Conservation (phyloP, 1,140 invertebrate genomes). For the Phenacoccus solenopsis region DNA sequence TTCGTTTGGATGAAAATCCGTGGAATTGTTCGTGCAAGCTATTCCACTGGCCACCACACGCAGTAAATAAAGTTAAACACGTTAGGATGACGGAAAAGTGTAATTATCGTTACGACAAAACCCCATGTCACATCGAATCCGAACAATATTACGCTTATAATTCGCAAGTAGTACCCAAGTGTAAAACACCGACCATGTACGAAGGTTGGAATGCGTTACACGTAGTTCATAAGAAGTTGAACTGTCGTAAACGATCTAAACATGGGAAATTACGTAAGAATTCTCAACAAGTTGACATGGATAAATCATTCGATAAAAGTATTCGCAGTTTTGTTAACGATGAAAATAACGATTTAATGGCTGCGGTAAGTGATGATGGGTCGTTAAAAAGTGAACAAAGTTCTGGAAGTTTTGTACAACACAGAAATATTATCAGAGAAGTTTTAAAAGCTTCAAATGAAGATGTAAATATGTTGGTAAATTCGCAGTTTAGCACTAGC, state of each 20-base stretch:
- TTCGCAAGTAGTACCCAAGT: conserved; percentile 46
- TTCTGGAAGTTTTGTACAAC: too few species aligned
- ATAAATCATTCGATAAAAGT: too few species aligned
- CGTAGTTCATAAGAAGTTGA: conserved; percentile 37
- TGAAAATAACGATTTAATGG: too few species aligned
- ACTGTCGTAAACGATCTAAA: conserved; percentile 19
- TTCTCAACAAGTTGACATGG: too few species aligned
- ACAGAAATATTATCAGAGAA: too few species aligned
- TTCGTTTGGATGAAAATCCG: conserved; percentile 48
- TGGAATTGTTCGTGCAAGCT: conserved; percentile 56
- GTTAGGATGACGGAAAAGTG: conserved; percentile 1
- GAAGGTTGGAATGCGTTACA: conserved; percentile 47
- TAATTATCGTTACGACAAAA: background rate
- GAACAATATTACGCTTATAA: conserved; percentile 36
- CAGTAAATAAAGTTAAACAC: background rate
- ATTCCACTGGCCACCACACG: conserved; percentile 25
- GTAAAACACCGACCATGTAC: conserved; percentile 41
- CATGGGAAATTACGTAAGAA: conserved; percentile 4
- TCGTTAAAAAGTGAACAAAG: too few species aligned
- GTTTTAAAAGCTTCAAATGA: too few species aligned
- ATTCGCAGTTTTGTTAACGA: too few species aligned
- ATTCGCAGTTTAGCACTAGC: too few species aligned
- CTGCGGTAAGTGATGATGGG: too few species aligned
- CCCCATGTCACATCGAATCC: background rate
- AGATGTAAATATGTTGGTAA: too few species aligned